These are phyloP conservation scores for Ictalurus furcatus DNA, from an alignment of 2,113 vertebrate species.

Conservation along the genomic window DNA sequence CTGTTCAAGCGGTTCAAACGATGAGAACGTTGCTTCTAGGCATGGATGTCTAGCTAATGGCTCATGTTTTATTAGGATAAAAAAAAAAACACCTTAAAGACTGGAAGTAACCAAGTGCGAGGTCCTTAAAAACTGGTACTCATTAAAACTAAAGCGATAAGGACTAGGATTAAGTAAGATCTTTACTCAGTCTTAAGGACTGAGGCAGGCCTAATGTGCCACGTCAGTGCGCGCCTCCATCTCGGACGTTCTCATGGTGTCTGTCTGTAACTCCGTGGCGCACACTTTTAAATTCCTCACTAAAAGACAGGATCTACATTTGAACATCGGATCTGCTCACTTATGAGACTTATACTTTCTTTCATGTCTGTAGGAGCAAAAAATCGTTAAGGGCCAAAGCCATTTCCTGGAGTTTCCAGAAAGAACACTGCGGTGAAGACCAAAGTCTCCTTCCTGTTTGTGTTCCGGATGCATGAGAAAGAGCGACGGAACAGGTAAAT, in stretches of 20 bases:
- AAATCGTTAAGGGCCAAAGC: background rate
- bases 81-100: background rate
- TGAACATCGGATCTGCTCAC: background rate
- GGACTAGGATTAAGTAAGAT: background rate
- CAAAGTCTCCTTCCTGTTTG: background rate
- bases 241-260: background rate
- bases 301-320: background rate
- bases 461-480: background rate
- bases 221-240: background rate
- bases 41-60: background rate
- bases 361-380: background rate
- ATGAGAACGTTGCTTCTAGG: background rate
- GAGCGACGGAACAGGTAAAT: background rate
- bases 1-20: background rate
- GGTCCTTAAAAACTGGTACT: background rate
- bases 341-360: background rate
- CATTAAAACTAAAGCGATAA: background rate
- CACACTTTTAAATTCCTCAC: background rate
- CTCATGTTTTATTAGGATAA: background rate
- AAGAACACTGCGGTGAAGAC: background rate
- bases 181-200: too few species aligned
- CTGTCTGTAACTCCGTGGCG: background rate
- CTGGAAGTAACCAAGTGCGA: background rate
- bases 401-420: conserved; percentile 3
- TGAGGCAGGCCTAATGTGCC: background rate